These are phyloP conservation scores for Ormyrus thymus DNA, from an alignment of 2,888 invertebrate species.

Conservation along the genomic window DNA sequence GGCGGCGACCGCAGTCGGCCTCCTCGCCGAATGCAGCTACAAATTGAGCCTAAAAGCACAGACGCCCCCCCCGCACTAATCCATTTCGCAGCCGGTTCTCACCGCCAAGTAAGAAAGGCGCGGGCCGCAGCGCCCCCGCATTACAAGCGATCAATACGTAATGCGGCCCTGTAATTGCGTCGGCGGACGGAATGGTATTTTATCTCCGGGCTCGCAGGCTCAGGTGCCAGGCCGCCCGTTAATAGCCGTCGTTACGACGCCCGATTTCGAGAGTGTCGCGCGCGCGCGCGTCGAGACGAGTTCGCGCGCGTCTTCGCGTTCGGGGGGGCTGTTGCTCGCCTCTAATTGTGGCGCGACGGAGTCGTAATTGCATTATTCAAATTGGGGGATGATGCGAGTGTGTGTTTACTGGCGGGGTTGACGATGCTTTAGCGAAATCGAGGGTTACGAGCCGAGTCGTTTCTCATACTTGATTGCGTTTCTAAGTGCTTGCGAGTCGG, in stretches of 20 bases:
- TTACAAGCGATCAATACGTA: constrained; percentile 33
- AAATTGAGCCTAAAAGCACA: constrained; percentile 39
- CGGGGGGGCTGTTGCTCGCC: no score
- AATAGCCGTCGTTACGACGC: constrained; percentile 64
- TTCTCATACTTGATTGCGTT: background rate
- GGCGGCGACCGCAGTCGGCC: constrained; percentile 28
- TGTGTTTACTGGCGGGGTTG: no score
- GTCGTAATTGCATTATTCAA: constrained; percentile 53
- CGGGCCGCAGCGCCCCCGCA: background rate
- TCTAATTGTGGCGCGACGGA: constrained; percentile 30
- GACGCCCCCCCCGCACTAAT: constrained; percentile 49
- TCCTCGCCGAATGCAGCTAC: constrained; percentile 38
- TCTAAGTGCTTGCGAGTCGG: background rate
- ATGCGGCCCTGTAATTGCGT: constrained; percentile 43
- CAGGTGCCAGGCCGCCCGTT: constrained; percentile 73
- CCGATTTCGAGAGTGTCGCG: constrained; percentile 47
- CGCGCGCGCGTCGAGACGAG: background rate
- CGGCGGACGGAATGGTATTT: constrained; percentile 15
- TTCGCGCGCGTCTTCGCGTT: background rate
- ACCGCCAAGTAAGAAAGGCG: constrained; percentile 21
- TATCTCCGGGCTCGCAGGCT: constrained; percentile 57
- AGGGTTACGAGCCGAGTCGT: background rate
- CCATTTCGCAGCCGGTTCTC: constrained; percentile 37
- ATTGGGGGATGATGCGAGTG: constrained; percentile 18
- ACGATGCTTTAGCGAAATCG: no score